These are phyloP conservation scores for Lepus oiostolus DNA, from an alignment of 2,797 vertebrate species.

Conservation along the genomic window DNA sequence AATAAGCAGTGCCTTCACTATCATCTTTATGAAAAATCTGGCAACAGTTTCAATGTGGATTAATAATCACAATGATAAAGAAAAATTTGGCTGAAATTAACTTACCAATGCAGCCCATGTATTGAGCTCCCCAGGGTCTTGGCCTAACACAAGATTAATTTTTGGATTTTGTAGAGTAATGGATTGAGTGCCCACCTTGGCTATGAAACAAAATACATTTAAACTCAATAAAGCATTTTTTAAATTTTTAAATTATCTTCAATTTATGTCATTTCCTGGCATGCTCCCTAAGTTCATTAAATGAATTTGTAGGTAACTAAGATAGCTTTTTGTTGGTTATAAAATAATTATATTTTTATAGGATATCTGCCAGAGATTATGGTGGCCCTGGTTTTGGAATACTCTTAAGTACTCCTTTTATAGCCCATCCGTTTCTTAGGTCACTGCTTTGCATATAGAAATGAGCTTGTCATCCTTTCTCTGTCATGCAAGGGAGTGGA, in stretches of 20 bases:
- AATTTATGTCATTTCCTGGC: slow-evolving; percentile 39
- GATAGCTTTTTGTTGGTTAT: slow-evolving; percentile 19
- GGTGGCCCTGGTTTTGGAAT: not conserved
- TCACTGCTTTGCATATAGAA: not conserved
- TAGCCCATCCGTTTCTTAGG: not conserved
- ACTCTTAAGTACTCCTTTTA: not conserved
- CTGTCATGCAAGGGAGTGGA: not conserved
- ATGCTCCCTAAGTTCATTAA: slow-evolving; percentile 36
- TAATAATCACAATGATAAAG: not conserved
- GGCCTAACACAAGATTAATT: not conserved
- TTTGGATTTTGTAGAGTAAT: slow-evolving; percentile 48
- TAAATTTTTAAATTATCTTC: slow-evolving; percentile 60
- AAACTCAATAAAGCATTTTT: slow-evolving; percentile 38
- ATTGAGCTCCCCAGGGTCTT: not conserved
- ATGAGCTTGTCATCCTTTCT: not conserved
- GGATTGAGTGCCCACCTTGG: not conserved
- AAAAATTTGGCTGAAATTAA: slow-evolving; percentile 12
- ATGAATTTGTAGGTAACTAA: slow-evolving; percentile 39
- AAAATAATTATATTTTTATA: slow-evolving; percentile 31
- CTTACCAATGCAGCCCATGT: not conserved
- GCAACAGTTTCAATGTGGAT: not conserved
- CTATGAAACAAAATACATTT: slow-evolving; percentile 31
- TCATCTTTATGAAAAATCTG: slow-evolving; percentile 40
- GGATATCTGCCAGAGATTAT: not conserved
- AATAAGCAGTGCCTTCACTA: not conserved